These are phyloP conservation scores for Drosophila guanche DNA, from an alignment of 1,140 invertebrate genomes.

Conservation along the genomic window DNA sequence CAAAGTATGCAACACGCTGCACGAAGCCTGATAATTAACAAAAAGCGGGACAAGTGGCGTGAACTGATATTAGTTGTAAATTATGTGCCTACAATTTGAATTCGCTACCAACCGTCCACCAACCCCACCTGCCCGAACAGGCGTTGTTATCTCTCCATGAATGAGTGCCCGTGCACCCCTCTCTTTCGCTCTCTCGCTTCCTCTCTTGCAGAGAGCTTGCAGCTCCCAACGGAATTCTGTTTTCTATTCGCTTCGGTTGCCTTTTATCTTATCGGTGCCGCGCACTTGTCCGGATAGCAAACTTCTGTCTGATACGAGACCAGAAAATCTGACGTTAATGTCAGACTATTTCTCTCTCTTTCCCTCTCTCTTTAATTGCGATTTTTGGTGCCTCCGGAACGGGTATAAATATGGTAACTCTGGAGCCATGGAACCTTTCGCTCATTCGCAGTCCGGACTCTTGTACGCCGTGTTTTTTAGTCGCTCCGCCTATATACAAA, in stretches of 20 bases:
- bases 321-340: conserved; percentile 40
- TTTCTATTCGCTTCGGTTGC: conserved; percentile 15
- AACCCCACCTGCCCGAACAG: too few relatives aligned
- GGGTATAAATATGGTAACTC: conserved; percentile 71
- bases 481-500: not conserved
- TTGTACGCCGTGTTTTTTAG: conserved; percentile 47
- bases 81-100: conserved; percentile 42
- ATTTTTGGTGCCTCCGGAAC: conserved; percentile 27
- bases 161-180: too few relatives aligned
- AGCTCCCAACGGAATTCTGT: conserved; percentile 30
- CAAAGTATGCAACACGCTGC: conserved; percentile 24
- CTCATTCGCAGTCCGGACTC: conserved; percentile 57
- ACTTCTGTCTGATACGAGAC: conserved; percentile 38
- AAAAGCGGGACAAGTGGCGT: conserved; percentile 9
- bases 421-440: conserved; percentile 64
- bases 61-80: conserved; percentile 25
- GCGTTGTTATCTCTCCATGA: conserved; percentile 10
- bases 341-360: conserved; percentile 28
- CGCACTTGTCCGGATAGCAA: conserved; percentile 48
- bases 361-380: conserved; percentile 29
- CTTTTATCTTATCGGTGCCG: conserved; percentile 41
- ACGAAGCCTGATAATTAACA: conserved; percentile 15
- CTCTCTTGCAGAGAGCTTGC: conserved; percentile 22
- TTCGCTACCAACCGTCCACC: conserved; percentile 20
- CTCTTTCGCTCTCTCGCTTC: too few relatives aligned